Conservation (phyloP, 1,140 invertebrate genomes). For the Bombus haemorrhoidalis region DNA sequence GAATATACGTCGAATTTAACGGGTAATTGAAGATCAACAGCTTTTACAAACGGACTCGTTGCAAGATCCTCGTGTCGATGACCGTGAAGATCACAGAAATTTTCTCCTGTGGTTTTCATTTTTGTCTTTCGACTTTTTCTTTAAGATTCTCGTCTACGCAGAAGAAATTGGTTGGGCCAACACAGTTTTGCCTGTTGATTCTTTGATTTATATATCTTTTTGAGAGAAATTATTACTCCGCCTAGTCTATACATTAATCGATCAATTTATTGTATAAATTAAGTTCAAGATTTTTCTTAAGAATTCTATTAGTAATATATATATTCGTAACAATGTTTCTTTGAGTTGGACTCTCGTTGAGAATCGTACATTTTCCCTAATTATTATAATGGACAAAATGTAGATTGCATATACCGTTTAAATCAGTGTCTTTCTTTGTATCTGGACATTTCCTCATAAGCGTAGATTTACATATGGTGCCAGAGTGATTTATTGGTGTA, state of each 20-base stretch:
- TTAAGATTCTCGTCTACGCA: too few species aligned
- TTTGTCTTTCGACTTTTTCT: background rate
- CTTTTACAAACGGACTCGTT: background rate
- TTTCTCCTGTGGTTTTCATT: background rate
- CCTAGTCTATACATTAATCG: too few species aligned
- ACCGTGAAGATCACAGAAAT: conserved; percentile 20
- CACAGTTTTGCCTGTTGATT: too few species aligned
- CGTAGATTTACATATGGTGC: background rate
- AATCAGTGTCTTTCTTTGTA: background rate
- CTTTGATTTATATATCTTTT: too few species aligned
- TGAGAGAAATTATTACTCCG: too few species aligned
- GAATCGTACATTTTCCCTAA: too few species aligned
- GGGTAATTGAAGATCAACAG: conserved; percentile 41
- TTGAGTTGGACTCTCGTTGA: background rate
- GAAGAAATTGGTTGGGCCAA: too few species aligned
- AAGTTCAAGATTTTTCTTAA: too few species aligned
- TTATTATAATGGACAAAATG: too few species aligned
- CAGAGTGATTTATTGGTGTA: background rate
- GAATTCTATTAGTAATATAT: too few species aligned
- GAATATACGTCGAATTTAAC: conserved; percentile 29
- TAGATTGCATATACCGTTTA: background rate
- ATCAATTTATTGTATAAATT: too few species aligned
- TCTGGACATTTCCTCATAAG: background rate
- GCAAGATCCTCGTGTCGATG: conserved; percentile 6
- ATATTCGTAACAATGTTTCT: background rate